Base-by-base conservation (phyloP, 2,888 invertebrate genomes). In the Ceratothoa steindachneri region DNA sequence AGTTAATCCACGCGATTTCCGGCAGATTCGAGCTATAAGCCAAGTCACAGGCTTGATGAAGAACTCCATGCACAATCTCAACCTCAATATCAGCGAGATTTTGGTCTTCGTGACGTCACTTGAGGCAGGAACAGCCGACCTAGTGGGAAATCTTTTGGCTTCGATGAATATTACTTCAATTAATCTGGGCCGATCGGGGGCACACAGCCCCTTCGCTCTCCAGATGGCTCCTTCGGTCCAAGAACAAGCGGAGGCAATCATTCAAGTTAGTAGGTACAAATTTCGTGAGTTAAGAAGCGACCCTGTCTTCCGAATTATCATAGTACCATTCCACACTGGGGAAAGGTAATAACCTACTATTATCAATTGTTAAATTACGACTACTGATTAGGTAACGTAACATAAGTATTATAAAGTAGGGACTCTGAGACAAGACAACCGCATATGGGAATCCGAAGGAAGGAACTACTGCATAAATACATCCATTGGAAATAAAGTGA, bases 161-260 rank as follows among this genome's bases (percentile, higher is more conserved):
- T 74, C 81, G 2, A 77, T 82, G 19, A 81, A 82, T 30, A 80
- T 82, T 4, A 81, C 81, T 15, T 81, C 82, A 30, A 80, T 83
- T 52, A 81, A 82, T 69, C 80, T 80, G 3, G 80, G 75, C 4
- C 81, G 82, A 28, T 70, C 76, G 12, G 72, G 65, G 30, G 74
- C 79, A 5, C 76, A 79, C 60, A 65, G 67, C 4, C 79, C 79
- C 1, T 81, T 80, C 69, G 77, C 81, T 9, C 74, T 80, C 0
- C 80, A 82, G 73, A 80, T 83, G 71, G 81, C 82, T 19, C 80
- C 81, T 1, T 81, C 83, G 2, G 68, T 82, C 19, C 81, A 81
- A 29, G 80, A 81, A 41, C 75, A 82, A 31, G 82, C 81, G 5
- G 81, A 84, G 81, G 83, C 84, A 1, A 82, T 85, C 68, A 81